phyloP scores from a whole-genome alignment of 2,113 vertebrate species.

The Sminthopsis crassicaudata region DNA sequence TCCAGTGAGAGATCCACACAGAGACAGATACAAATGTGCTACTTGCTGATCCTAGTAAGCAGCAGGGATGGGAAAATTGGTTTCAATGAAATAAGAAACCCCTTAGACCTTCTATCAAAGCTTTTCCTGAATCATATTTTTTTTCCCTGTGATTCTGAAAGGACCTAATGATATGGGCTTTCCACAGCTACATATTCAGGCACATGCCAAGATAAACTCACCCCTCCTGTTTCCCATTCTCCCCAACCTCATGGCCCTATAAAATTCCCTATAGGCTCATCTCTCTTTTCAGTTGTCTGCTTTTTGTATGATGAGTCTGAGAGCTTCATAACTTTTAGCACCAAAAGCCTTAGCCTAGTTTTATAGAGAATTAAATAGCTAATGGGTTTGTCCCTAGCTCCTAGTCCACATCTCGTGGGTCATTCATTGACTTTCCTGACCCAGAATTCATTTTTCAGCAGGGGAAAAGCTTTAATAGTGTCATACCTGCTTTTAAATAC shows the following conservation, averaged over 20 bases:
- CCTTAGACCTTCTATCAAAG: constrained; percentile 7
- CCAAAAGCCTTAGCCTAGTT: neutral
- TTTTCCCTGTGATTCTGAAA: constrained; percentile 9
- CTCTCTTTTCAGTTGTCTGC: neutral
- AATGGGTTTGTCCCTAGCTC: fast-evolving
- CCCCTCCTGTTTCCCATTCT: neutral
- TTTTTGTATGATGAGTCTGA: neutral
- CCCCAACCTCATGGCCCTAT: neutral
- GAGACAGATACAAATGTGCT: constrained; percentile 73
- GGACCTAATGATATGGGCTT: neutral
- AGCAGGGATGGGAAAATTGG: constrained; percentile 4
- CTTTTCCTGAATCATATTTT: neutral
- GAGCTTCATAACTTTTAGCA: neutral
- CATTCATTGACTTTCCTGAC: neutral
- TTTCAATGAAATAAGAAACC: constrained; percentile 44
- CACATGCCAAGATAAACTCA: neutral
- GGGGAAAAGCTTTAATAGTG: fast-evolving
- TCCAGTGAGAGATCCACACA: constrained; percentile 74
- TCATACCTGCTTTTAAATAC: neutral
- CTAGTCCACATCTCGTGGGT: neutral
- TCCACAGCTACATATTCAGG: neutral
- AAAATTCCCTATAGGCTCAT: neutral
- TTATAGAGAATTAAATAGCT: neutral
- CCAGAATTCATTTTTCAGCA: neutral
- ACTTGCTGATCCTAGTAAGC: constrained; percentile 65